These are phyloP conservation scores for Eulithis prunata DNA, from an alignment of 2,888 invertebrate genomes.

Conservation along the genomic window DNA sequence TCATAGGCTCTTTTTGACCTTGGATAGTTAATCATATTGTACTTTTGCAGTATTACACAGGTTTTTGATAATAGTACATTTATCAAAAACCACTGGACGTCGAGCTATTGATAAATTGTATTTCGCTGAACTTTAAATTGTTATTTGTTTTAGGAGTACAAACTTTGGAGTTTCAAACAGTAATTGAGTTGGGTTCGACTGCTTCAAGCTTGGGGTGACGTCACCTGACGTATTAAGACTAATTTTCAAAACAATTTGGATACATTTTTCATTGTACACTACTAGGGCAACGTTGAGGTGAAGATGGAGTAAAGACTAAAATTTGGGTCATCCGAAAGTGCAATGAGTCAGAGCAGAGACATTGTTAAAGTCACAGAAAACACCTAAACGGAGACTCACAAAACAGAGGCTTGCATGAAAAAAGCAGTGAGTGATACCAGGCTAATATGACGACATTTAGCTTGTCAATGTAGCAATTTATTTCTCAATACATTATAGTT, in stretches of 20 bases:
- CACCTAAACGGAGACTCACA: too few relatives aligned
- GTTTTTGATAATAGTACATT: too few relatives aligned
- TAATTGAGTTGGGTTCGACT: conserved; percentile 28
- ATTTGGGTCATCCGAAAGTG: too few relatives aligned
- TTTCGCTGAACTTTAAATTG: conserved; percentile 32
- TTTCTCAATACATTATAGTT: conserved; percentile 5
- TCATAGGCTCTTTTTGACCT: too few relatives aligned
- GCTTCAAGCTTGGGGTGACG: conserved; percentile 11
- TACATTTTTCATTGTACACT: background rate
- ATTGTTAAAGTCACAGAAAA: too few relatives aligned
- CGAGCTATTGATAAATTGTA: conserved; percentile 23
- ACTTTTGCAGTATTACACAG: too few relatives aligned
- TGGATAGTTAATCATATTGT: too few relatives aligned
- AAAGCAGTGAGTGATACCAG: too few relatives aligned
- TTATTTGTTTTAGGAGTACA: conserved; percentile 26
- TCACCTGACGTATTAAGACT: background rate
- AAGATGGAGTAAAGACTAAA: too few relatives aligned
- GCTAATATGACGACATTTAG: background rate
- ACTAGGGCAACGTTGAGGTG: background rate
- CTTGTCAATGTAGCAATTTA: conserved; percentile 3
- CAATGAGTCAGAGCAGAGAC: too few relatives aligned
- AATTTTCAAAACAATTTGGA: background rate
- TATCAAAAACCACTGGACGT: background rate
- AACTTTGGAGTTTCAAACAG: conserved; percentile 28
- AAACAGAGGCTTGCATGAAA: too few relatives aligned